Conservation (phyloP, 2,888 invertebrate species). For the Ennomos quercinarius region DNA sequence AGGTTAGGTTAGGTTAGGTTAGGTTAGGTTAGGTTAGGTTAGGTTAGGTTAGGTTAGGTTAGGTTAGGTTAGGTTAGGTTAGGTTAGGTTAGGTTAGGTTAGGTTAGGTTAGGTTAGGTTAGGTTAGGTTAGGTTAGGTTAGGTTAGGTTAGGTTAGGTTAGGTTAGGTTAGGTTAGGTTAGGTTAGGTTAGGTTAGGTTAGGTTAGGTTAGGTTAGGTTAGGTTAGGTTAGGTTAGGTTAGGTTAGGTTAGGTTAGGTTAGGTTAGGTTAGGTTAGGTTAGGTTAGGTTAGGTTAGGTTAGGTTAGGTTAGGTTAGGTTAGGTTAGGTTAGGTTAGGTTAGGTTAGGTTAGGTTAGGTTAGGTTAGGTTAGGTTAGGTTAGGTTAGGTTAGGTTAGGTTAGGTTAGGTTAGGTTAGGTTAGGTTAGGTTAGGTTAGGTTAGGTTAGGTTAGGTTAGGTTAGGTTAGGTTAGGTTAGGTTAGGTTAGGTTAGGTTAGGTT, state of each 20-base stretch:
- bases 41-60: constrained; percentile 15
- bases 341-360: constrained; percentile 33
- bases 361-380: constrained; percentile 24
- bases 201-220: constrained; percentile 36
- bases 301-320: constrained; percentile 24
- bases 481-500: constrained; percentile 37
- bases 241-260: constrained; percentile 31
- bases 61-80: constrained; percentile 18
- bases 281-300: constrained; percentile 25
- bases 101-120: constrained; percentile 27
- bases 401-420: constrained; percentile 34
- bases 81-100: constrained; percentile 19
- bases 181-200: constrained; percentile 26
- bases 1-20: constrained; percentile 21
- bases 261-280: constrained; percentile 34
- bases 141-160: constrained; percentile 33
- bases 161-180: constrained; percentile 34
- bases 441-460: constrained; percentile 35
- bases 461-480: constrained; percentile 27
- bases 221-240: constrained; percentile 33
- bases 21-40: constrained; percentile 22
- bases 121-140: constrained; percentile 31
- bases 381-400: constrained; percentile 34
- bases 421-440: constrained; percentile 30
- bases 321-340: constrained; percentile 33